Percentiles rank a stretch among this genome's conserved stretches.
phyloP scores from a whole-genome alignment of 2,113 vertebrate genomes.

The Anguilla japonica region DNA sequence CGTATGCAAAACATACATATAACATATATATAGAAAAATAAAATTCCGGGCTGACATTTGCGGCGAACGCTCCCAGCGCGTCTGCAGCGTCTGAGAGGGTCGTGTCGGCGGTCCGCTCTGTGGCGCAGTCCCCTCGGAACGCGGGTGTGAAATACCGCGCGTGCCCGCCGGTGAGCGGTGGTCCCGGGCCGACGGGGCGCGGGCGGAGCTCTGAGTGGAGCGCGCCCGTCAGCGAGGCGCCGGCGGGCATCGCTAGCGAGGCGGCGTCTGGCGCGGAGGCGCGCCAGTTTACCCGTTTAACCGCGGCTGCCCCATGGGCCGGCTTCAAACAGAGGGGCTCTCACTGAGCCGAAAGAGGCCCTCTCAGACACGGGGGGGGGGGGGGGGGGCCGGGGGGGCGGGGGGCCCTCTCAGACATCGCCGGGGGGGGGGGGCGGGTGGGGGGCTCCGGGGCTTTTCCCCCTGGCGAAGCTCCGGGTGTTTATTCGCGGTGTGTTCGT shows the following conservation, averaged over 20 bases:
- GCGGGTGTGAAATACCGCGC: background rate
- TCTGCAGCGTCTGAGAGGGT: background rate
- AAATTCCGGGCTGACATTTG: background rate
- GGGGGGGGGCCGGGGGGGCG: background rate
- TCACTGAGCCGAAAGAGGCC: background rate
- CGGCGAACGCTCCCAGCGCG: background rate
- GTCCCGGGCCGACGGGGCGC: background rate
- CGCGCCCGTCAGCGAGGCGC: background rate
- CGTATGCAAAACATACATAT: too few species aligned
- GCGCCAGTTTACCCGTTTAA: background rate
- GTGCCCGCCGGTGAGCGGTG: background rate
- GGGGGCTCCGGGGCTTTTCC: too few species aligned
- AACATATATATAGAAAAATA: too few species aligned
- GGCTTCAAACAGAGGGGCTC: background rate
- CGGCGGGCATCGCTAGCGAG: background rate
- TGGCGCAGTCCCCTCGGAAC: background rate
- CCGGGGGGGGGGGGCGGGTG: too few species aligned
- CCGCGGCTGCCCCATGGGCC: background rate
- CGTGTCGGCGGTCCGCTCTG: background rate
- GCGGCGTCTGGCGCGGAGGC: background rate
- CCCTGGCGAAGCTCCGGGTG: background rate
- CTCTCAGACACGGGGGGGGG: background rate
- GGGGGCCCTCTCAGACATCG: too few species aligned
- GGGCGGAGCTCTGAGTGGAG: background rate
- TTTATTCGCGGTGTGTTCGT: background rate